Evolutionary conservation across 2,888 invertebrate species (phyloP).

Genomic region (Drosophila monieri): DNA sequence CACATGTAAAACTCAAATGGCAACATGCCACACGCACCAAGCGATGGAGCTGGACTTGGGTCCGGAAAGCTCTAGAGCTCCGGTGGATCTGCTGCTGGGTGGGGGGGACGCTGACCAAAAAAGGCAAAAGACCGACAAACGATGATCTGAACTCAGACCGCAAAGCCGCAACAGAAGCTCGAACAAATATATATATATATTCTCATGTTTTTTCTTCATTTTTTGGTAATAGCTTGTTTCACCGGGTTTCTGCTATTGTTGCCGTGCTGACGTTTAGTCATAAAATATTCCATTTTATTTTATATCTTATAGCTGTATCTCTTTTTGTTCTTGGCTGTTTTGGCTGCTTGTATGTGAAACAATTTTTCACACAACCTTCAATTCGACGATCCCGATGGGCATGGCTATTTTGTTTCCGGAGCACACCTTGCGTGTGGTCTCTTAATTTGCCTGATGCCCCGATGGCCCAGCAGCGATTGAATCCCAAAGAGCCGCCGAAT

Average conservation of each 20-base stretch:
- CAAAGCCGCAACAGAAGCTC: slow-evolving; percentile 77
- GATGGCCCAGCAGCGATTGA: slow-evolving; percentile 56
- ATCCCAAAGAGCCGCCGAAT: slow-evolving; percentile 24
- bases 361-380: slow-evolving; percentile 71
- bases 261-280: slow-evolving; percentile 72
- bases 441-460: slow-evolving; percentile 45
- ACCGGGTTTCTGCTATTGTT: slow-evolving; percentile 35
- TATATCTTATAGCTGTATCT: slow-evolving; percentile 42
- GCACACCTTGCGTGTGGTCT: slow-evolving; percentile 66
- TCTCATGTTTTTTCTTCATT: slow-evolving; percentile 29
- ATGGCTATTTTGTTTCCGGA: slow-evolving; percentile 41
- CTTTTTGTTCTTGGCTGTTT: not conserved
- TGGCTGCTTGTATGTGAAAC: slow-evolving; percentile 27
- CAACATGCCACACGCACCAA: slow-evolving; percentile 76
- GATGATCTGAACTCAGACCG: slow-evolving; percentile 50
- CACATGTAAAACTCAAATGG: slow-evolving; percentile 77
- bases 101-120: slow-evolving; percentile 53
- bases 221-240: slow-evolving; percentile 74
- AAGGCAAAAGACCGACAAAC: slow-evolving; percentile 62
- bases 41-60: slow-evolving; percentile 55
- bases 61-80: slow-evolving; percentile 43
- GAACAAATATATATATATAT: slow-evolving; percentile 49
- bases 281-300: slow-evolving; percentile 78
- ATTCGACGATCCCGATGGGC: slow-evolving; percentile 28
- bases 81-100: slow-evolving; percentile 11